Evolutionary conservation across 2,113 vertebrate genomes (phyloP).

Genomic region (Numenius arquata): DNA sequence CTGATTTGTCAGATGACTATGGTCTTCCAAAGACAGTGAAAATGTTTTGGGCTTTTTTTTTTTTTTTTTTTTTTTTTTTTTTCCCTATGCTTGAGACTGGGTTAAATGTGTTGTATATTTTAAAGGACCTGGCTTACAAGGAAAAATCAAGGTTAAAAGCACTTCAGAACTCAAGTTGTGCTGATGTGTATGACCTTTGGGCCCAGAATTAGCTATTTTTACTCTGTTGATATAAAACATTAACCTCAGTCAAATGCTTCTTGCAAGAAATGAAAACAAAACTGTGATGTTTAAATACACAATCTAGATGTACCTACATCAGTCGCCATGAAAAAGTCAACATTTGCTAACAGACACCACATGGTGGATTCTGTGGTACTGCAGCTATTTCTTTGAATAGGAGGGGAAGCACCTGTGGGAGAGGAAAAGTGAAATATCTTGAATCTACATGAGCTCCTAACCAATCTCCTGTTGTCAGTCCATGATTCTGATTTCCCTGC

Average conservation of each 20-base stretch:
- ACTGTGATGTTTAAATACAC: constrained; percentile 65
- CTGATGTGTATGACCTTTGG: constrained; percentile 68
- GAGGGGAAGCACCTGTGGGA: neutral
- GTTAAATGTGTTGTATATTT: constrained; percentile 57
- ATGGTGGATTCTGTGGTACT: constrained; percentile 53
- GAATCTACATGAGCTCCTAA: neutral
- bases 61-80: neutral
- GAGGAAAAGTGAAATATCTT: neutral
- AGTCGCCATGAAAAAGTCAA: constrained; percentile 58
- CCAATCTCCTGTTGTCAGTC: neutral
- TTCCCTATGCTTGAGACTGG: neutral
- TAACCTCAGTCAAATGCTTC: constrained; percentile 63
- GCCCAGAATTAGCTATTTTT: constrained; percentile 68
- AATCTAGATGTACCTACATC: constrained; percentile 53
- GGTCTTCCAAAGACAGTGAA: neutral
- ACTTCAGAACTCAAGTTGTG: constrained; percentile 67
- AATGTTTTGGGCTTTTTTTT: neutral
- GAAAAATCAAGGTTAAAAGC: constrained; percentile 69
- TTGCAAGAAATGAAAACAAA: constrained; percentile 67
- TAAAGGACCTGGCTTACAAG: constrained; percentile 56
- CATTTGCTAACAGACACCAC: constrained; percentile 63
- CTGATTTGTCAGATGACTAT: neutral
- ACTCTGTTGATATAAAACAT: constrained; percentile 67
- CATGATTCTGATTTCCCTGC: neutral
- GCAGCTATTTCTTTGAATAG: neutral